phyloP scores from a whole-genome alignment of 53 echinoderm and acorn worm genomes.

The Pentamera pediparva region DNA sequence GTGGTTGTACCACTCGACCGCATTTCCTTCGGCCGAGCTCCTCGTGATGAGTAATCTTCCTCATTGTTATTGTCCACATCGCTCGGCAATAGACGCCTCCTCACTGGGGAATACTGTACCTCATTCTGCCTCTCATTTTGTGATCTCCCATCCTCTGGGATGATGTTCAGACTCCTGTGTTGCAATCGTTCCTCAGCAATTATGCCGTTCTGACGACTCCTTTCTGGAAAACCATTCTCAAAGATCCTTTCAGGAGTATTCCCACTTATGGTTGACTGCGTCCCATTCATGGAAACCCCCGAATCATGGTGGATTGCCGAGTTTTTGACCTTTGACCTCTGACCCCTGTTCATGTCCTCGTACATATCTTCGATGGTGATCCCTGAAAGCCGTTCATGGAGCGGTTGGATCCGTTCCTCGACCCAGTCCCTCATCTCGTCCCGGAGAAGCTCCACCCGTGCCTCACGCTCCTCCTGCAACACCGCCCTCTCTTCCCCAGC shows the following conservation, averaged over 20 bases:
- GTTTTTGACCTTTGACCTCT: constrained; percentile 20
- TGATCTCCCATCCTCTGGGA: constrained; percentile 14
- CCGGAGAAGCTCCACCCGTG: constrained; percentile 49
- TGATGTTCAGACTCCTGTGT: too few relatives aligned
- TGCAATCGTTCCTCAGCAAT: too few relatives aligned
- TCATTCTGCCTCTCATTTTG: not conserved
- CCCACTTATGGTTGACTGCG: constrained; percentile 38
- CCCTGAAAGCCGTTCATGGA: constrained; percentile 62
- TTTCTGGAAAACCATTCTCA: constrained; percentile 32
- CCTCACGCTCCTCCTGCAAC: constrained; percentile 66
- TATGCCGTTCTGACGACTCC: too few relatives aligned
- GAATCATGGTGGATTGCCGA: constrained; percentile 33
- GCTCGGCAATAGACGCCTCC: not conserved
- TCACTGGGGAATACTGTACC: not conserved
- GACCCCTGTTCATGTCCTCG: not conserved
- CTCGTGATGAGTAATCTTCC: constrained; percentile 37
- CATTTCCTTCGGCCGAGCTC: constrained; percentile 53
- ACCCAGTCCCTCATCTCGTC: constrained; percentile 65
- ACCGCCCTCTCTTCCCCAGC: constrained; percentile 72
- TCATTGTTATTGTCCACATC: constrained; percentile 12
- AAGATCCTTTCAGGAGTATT: constrained; percentile 19
- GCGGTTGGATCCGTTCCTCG: constrained; percentile 63
- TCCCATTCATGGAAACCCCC: constrained; percentile 15
- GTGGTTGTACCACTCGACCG: constrained; percentile 38
- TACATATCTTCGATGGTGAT: constrained; percentile 35